Conservation (phyloP, 1,140 invertebrate genomes). For the Drosophila guanche region DNA sequence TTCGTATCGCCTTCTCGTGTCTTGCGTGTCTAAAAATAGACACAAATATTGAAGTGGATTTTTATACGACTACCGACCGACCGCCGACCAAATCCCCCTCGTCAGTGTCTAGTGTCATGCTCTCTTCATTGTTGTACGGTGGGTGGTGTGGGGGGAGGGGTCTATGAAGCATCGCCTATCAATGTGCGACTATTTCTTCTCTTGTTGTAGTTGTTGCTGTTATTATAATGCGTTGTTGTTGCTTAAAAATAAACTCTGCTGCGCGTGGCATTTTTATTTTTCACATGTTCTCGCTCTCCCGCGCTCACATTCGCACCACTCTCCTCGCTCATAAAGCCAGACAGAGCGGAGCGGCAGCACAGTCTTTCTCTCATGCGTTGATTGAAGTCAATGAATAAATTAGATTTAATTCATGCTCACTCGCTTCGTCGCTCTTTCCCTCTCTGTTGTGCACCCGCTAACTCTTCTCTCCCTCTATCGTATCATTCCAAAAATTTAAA, state of each 20-base stretch:
- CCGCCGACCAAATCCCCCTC: not conserved
- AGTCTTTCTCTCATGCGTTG: slow-evolving; percentile 40
- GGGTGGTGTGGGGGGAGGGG: no score
- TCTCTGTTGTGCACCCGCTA: not conserved
- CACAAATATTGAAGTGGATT: slow-evolving; percentile 82
- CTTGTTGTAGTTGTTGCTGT: slow-evolving; percentile 41
- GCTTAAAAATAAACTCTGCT: slow-evolving; percentile 77
- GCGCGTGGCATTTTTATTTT: slow-evolving; percentile 73
- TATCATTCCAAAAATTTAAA: slow-evolving; percentile 16
- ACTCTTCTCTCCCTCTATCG: no score
- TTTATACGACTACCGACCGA: slow-evolving; percentile 57
- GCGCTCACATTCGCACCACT: slow-evolving; percentile 2
- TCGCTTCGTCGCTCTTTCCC: slow-evolving; percentile 8
- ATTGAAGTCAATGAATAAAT: slow-evolving; percentile 70
- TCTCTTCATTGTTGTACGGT: slow-evolving; percentile 34
- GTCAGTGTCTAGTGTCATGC: slow-evolving; percentile 1
- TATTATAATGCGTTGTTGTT: slow-evolving; percentile 80
- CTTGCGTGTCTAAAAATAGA: slow-evolving; percentile 81
- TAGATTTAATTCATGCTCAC: slow-evolving; percentile 72
- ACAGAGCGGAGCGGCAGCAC: not conserved
- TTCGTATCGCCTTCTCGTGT: slow-evolving; percentile 48
- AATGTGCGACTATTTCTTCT: slow-evolving; percentile 68
- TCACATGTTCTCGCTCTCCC: slow-evolving; percentile 17
- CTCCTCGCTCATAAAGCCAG: slow-evolving; percentile 2
- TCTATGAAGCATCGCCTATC: slow-evolving; percentile 77